Evolutionary conservation across 2,797 vertebrate species (phyloP).

Genomic region (Scyliorhinus canicula): DNA sequence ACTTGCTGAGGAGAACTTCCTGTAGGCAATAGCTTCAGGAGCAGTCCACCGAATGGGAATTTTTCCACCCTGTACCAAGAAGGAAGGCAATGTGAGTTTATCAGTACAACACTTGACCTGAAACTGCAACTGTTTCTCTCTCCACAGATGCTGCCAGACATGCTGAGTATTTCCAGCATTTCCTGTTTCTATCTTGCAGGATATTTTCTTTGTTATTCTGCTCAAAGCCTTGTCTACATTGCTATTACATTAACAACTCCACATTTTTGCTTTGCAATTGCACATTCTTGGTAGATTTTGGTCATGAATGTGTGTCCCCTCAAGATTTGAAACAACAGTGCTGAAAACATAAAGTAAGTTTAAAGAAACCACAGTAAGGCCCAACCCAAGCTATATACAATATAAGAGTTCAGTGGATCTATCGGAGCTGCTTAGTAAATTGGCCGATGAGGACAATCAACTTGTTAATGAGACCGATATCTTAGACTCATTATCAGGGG

Average conservation of each 20-base stretch:
- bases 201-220: neutral
- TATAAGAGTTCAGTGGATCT: neutral
- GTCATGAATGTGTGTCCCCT: neutral
- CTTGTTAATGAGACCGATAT: neutral
- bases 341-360: neutral
- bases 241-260: neutral
- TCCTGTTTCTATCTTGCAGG: neutral
- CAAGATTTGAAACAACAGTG: neutral
- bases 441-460: neutral
- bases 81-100: slow-evolving; percentile 24
- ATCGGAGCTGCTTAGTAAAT: neutral
- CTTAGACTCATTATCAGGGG: neutral
- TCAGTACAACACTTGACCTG: neutral
- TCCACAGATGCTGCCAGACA: neutral
- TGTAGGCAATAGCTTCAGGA: slow-evolving; percentile 89
- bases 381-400: neutral
- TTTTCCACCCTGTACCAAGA: slow-evolving; percentile 76
- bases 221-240: neutral
- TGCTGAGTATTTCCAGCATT: neutral
- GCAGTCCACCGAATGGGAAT: slow-evolving; percentile 95
- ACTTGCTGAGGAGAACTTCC: slow-evolving; percentile 90
- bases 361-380: neutral
- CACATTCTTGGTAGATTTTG: neutral
- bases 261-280: neutral
- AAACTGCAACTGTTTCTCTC: neutral